Percentiles rank a stretch among this genome's conserved stretches.
phyloP scores from a whole-genome alignment of 2,888 invertebrate species.

The Incurvaria masculella region DNA sequence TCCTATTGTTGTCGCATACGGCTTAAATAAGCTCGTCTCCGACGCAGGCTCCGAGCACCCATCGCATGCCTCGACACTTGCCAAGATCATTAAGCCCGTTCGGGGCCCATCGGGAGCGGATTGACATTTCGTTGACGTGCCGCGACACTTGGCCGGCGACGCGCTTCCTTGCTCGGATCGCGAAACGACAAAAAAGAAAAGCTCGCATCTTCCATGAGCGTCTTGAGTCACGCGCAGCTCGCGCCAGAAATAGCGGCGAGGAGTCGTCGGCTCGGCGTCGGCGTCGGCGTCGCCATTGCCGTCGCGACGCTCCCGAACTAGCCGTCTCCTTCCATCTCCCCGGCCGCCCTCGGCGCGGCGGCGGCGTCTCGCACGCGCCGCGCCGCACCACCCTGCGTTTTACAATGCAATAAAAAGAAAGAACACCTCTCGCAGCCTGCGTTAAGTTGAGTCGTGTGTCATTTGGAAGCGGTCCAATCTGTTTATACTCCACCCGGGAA shows the following conservation, averaged over 20 bases:
- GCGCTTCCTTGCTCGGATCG: background rate
- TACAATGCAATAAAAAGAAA: slow-evolving; percentile 59
- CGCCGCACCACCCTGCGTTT: slow-evolving; percentile 19
- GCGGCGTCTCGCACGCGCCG: slow-evolving; percentile 29
- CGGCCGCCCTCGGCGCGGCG: slow-evolving; percentile 20
- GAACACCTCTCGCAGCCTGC: slow-evolving; percentile 44
- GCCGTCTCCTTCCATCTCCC: slow-evolving; percentile 6
- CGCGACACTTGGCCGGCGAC: background rate
- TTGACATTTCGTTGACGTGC: background rate
- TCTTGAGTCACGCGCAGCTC: background rate
- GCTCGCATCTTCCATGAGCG: background rate
- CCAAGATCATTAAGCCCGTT: background rate
- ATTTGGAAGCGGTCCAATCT: slow-evolving; percentile 51
- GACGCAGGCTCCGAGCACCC: background rate
- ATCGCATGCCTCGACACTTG: background rate
- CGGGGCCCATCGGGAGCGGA: background rate
- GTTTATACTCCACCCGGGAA: slow-evolving; percentile 18
- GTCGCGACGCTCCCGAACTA: slow-evolving; percentile 49
- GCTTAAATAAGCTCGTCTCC: background rate
- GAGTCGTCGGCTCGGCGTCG: slow-evolving; percentile 26
- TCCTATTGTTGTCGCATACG: background rate
- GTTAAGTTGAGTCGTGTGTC: slow-evolving; percentile 53
- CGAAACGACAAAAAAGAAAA: background rate
- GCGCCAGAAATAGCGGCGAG: background rate
- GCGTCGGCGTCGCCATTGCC: slow-evolving; percentile 42